phyloP scores from a whole-genome alignment of 2,113 vertebrate species.

The Tychaedon coryphoeus region DNA sequence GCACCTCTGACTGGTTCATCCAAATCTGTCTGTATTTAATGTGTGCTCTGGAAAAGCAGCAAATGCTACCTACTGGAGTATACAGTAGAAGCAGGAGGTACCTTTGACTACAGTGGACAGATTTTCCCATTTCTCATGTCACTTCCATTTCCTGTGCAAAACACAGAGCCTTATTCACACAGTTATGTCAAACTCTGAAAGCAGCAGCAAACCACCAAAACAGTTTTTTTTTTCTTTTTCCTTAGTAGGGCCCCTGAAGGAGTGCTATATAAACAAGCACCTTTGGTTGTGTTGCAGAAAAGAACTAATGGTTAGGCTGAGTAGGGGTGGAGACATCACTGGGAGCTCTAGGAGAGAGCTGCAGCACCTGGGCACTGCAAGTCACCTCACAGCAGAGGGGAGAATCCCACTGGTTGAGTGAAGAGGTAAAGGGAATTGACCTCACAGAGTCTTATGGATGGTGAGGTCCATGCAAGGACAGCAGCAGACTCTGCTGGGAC shows the following conservation, averaged over 20 bases:
- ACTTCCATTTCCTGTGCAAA: not conserved
- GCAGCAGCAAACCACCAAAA: not conserved
- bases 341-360: not conserved
- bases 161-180: not conserved
- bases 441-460: not conserved
- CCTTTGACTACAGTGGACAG: not conserved
- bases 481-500: not conserved
- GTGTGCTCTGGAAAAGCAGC: not conserved
- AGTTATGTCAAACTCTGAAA: not conserved
- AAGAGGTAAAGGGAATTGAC: accelerated
- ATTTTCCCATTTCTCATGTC: not conserved
- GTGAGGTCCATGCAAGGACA: not conserved
- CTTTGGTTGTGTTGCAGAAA: not conserved
- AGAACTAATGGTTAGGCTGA: not conserved
- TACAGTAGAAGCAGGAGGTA: not conserved
- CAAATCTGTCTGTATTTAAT: not conserved
- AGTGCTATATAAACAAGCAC: not conserved
- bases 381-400: not conserved
- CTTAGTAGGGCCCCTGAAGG: not conserved
- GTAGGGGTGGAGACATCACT: not conserved
- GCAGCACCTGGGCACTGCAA: not conserved
- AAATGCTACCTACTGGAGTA: not conserved
- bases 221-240: not conserved
- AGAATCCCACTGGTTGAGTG: not conserved
- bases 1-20: not conserved